phyloP scores from a whole-genome alignment of 2,888 invertebrate species.

The Lepidonotus clava region DNA sequence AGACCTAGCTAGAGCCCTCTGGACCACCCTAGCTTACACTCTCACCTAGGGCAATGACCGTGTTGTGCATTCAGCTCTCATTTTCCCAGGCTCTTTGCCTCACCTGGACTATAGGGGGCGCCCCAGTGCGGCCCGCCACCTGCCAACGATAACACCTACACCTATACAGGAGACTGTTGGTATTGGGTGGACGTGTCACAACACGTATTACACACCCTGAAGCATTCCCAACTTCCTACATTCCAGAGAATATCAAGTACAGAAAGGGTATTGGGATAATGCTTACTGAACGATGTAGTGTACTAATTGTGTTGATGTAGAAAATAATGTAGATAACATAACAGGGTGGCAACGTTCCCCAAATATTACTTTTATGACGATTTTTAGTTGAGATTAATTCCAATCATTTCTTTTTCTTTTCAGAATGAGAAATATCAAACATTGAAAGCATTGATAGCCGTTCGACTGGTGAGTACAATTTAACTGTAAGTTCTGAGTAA shows the following conservation, averaged over 20 bases:
- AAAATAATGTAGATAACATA: background rate
- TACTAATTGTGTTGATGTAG: background rate
- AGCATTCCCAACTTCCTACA: too few species aligned
- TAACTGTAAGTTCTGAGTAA: too few species aligned
- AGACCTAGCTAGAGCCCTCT: too few species aligned
- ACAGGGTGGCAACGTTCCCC: background rate
- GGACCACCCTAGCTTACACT: too few species aligned
- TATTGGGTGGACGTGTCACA: too few species aligned
- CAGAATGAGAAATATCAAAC: slow-evolving; percentile 69
- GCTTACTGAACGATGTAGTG: too few species aligned
- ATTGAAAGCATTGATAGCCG: slow-evolving; percentile 66
- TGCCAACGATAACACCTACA: slow-evolving; percentile 17
- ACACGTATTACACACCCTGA: too few species aligned
- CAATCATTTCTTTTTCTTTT: slow-evolving; percentile 57
- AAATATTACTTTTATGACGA: background rate
- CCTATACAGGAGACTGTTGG: too few species aligned
- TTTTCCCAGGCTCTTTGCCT: background rate
- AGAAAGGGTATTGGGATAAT: too few species aligned
- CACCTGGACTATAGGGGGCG: background rate
- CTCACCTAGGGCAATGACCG: too few species aligned
- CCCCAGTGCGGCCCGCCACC: background rate
- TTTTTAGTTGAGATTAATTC: background rate
- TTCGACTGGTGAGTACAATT: slow-evolving; percentile 66
- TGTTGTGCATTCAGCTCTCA: too few species aligned
- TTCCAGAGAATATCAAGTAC: too few species aligned